Evolutionary conservation across 2,888 invertebrate species (phyloP).

Genomic region (Blastobasis adustella): DNA sequence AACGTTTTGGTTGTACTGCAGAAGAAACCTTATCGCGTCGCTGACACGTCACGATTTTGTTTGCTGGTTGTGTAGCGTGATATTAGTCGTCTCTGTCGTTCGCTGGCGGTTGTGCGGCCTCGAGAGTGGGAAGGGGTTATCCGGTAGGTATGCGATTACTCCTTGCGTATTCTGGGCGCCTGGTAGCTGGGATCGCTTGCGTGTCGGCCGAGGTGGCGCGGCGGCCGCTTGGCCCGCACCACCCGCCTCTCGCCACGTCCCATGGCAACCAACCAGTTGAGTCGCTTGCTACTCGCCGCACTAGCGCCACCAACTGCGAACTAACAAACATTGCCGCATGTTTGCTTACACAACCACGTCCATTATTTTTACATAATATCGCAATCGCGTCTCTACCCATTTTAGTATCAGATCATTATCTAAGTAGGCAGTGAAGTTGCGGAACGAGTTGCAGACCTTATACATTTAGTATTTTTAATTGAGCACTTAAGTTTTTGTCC

Average conservation of each 20-base stretch:
- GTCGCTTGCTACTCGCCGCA: neutral
- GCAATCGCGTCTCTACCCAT: no score
- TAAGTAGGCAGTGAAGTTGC: no score
- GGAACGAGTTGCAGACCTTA: no score
- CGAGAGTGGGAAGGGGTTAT: constrained; percentile 40
- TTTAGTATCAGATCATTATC: no score
- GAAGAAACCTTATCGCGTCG: constrained; percentile 24
- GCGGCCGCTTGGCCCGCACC: constrained; percentile 25
- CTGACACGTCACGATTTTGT: constrained; percentile 16
- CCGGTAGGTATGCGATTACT: constrained; percentile 27
- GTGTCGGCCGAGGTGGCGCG: constrained; percentile 71
- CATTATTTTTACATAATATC: no score
- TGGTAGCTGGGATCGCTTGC: constrained; percentile 66
- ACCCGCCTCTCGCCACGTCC: constrained; percentile 2
- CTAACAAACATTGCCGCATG: neutral
- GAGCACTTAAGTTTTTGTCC: no score
- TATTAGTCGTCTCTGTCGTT: constrained; percentile 41
- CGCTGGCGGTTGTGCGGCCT: constrained; percentile 30
- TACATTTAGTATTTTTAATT: no score
- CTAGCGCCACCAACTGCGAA: neutral
- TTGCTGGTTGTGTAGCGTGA: constrained; percentile 15
- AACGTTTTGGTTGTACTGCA: constrained; percentile 15
- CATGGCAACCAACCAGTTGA: neutral
- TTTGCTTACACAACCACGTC: neutral
- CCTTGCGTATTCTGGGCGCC: constrained; percentile 38